Evolutionary conservation across 2,113 vertebrate genomes (phyloP).

Genomic region (Riparia riparia): DNA sequence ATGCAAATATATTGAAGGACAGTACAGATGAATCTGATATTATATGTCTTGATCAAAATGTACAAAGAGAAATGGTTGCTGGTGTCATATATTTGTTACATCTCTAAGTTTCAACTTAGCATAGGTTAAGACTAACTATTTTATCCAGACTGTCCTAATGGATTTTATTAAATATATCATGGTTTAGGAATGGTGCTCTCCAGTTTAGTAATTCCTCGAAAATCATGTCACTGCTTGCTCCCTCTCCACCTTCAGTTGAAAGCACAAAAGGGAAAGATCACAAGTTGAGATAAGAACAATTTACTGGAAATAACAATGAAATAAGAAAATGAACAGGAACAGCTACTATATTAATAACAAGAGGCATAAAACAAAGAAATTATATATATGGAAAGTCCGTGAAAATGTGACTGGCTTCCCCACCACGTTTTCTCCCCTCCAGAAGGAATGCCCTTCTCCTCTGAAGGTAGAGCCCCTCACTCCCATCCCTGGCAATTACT

Average conservation of each 20-base stretch:
- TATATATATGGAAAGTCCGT: accelerated
- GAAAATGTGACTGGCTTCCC: not conserved
- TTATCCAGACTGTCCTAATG: not conserved
- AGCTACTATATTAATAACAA: not conserved
- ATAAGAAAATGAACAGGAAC: not conserved
- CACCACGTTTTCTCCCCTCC: accelerated
- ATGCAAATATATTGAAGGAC: not conserved
- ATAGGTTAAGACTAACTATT: not conserved
- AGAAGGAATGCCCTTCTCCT: accelerated
- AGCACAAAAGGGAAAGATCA: not conserved
- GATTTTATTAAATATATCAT: not conserved
- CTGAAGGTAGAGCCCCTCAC: accelerated
- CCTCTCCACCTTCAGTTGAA: not conserved
- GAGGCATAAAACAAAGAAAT: not conserved
- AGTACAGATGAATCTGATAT: not conserved
- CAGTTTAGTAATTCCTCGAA: not conserved
- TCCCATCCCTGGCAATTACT: too few species aligned
- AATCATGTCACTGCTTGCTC: not conserved
- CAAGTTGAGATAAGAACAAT: not conserved
- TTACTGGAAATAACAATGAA: not conserved
- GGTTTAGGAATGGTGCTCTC: not conserved
- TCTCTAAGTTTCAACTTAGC: not conserved
- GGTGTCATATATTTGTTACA: not conserved
- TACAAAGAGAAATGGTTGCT: not conserved
- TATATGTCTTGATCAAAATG: not conserved